Base-by-base conservation (phyloP, 1,140 invertebrate species). In the Psilanteris sp. region DNA sequence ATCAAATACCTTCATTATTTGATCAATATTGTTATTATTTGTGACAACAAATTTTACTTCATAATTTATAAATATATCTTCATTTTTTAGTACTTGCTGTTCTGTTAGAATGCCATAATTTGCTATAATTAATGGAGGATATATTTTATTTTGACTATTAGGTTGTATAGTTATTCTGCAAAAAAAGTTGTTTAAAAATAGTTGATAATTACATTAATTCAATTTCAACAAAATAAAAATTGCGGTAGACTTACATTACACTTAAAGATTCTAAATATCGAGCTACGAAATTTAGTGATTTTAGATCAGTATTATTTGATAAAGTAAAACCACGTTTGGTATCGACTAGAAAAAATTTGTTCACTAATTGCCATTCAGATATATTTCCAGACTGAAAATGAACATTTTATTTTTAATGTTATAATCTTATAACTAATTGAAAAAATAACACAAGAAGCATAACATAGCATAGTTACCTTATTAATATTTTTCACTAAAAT, bases 311-410 rank as follows among this genome's bases (percentile, higher is more conserved):
- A 50, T 29, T 67, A 39, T 81, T 83, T 41, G 76, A 34, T 14
- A 83, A 54, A 5, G 39, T 73, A 39, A 84, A 85, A 41, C 90
- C 89, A 72, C 87, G 90, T 6, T 90, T 70, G 43, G 84, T 89
- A 68, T 94, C 92, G 18, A 93, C 87, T 1, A 94, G 70, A 79
- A 94, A 93, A 80, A 94, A 93, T 55, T 93, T 89, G 48, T 91
- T 87, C 0, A 92, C 90, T 9, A 95, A 78, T 59, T 91, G 89
- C 91, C 91, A 91, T 27, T 91, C 85, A 20, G 89, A 89, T 70
- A 82, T 78, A 73, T 91, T 88, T 20, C 83, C 82, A 81, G 89
- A 57, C 37, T 83, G 71, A 46, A 43, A 54, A 20, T 7, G 9
- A 36, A 18, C 8, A 18, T 18, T 18, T 20, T 2, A 20, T 9